Evolutionary conservation across 2,113 vertebrate species (phyloP), one percentile per base, ranked within the genome.

Genomic region (Cyprinodon tularosa): DNA sequence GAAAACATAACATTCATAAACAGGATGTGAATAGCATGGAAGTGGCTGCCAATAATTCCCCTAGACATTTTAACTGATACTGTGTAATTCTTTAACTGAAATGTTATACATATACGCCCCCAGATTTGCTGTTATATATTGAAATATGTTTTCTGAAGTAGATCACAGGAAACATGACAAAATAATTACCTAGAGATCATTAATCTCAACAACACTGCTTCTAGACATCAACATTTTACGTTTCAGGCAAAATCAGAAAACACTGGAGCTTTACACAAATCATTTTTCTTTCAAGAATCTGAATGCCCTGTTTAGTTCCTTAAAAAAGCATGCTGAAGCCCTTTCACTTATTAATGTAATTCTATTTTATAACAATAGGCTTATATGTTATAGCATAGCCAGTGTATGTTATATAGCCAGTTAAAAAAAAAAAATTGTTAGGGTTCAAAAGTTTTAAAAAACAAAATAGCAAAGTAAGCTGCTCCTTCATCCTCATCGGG

Each of bases 1-100:
- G 60, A 50, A 66, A 66, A 38, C n/a, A n/a, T n/a, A n/a, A n/a
- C n/a, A n/a, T 20, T 68, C 29, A 39, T 83, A 20, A 61, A 82
- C 72, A 68, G 74, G 13, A 4, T 11, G 59, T 62, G 67, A 20
- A n/a, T 8, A 39, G 15, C 68, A 60, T 60, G 66, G 7, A 74
- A 64, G 57, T 76, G 38, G 67, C 66, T 62, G 12, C 37, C 39
- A 66, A 50, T 42, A 62, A n/a, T 44, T 59, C 29, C 13, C 36
- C 40, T 66, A n/a, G 40, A 66, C 40, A 66, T 48, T 66, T 36
- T 8, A 47, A 13, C 65, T 47, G 65, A 66, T 36, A 15, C 36
- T 3, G 38, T 36, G 14, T 15, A 62, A 8, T 63, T 63, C 45
- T 47, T 8, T 38, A 10, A 63, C 9, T 38, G 4, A 15, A 63